Evolutionary conservation across 2,888 invertebrate genomes (phyloP), one percentile per base, ranked within the genome.

Genomic region (Eupithecia insigniata): DNA sequence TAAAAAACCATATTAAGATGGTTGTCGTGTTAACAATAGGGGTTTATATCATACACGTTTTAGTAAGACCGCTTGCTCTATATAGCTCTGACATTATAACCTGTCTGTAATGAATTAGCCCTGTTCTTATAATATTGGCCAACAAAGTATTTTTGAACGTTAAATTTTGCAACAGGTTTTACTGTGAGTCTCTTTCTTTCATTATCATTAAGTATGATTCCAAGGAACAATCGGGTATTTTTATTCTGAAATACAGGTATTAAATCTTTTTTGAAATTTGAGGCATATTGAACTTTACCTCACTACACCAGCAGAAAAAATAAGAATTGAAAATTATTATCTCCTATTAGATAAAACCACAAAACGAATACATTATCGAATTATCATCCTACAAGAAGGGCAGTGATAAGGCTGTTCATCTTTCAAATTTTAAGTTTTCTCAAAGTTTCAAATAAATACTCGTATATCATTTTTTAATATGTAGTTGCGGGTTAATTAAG

Each of bases 401-500:
- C 10, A 10, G 8, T 12, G 12, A n/a, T n/a, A 18, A n/a, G 4
- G n/a, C 4, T 60, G 30, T 61, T 61, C 6, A 14, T 28, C 60
- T 69, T 75, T 73, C 61, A 66, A 73, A 77, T 75, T 77, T 79
- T 78, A 71, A 76, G 82, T 80, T 78, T 78, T 79, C 79, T 73
- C 74, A 78, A 76, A 79, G 78, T 76, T 81, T 81, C 80, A 85
- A 83, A 84, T 84, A 87, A 86, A 82, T 82, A 76, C n/a, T n/a
- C n/a, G 86, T 87, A 91, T 87, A 90, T 91, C 90, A 90, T 88
- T 87, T 83, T 85, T 85, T 85, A 88, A 89, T 89, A 90, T 90
- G 90, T 88, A 90, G 90, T 88, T 84, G 85, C 80, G 88, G 88
- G 92, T 92, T 94, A 93, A 93, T 93, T 93, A 93, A 92, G 89